Conservation (phyloP, 2,888 invertebrate species). For the Odontothrips loti region DNA sequence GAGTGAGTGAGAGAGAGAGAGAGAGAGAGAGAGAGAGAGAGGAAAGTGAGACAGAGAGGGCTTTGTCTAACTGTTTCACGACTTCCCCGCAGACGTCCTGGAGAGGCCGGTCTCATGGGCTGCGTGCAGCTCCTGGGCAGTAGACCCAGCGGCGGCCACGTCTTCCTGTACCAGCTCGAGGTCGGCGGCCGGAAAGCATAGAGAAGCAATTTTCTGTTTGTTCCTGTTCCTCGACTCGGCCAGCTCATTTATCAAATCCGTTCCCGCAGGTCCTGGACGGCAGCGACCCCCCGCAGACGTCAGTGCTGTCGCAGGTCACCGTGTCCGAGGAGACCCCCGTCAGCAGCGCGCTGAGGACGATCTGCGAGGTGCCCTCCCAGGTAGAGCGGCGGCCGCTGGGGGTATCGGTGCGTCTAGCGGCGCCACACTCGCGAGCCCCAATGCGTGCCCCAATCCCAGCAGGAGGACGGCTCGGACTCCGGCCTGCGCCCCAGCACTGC, state of each 20-base stretch:
- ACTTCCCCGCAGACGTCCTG: not conserved
- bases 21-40: too few relatives aligned
- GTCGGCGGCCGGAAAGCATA: not conserved
- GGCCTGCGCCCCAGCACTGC: not conserved
- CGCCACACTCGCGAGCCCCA: not conserved
- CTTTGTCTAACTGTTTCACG: too few relatives aligned
- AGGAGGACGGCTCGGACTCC: not conserved
- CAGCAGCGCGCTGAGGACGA: not conserved
- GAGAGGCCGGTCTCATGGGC: not conserved
- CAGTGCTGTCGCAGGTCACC: not conserved
- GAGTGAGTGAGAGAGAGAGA: too few relatives aligned
- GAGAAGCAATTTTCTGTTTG: too few relatives aligned
- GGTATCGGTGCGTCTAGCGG: too few relatives aligned
- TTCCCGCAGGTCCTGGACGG: not conserved
- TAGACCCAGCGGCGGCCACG: not conserved
- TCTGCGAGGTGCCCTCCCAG: not conserved
- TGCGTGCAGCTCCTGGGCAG: slow-evolving; percentile 9
- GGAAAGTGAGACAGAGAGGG: too few relatives aligned
- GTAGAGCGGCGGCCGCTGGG: not conserved
- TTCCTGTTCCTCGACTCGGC: too few relatives aligned
- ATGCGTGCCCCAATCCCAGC: not conserved
- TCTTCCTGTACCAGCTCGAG: not conserved
- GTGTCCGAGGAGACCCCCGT: not conserved
- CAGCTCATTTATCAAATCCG: too few relatives aligned
- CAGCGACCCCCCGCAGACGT: not conserved